Base-by-base conservation (phyloP, 2,113 vertebrate genomes). In the Oenanthe melanoleuca region DNA sequence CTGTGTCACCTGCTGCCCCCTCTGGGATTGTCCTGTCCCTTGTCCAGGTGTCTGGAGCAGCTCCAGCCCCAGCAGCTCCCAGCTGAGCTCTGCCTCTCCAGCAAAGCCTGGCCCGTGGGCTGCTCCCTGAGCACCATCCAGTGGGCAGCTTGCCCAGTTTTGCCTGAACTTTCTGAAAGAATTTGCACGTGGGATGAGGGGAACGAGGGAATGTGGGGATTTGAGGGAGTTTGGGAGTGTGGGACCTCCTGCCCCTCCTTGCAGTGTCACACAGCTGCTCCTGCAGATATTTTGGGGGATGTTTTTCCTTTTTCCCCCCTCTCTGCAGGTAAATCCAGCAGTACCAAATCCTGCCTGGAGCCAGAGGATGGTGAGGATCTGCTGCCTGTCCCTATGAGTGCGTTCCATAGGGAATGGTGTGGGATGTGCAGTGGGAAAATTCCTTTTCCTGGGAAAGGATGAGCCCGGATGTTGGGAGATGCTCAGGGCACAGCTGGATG, bases 321-420 rank as follows among this genome's bases (percentile, higher is more conserved):
- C 4, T 33, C 17, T 29, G 29, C 14, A 26, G 67, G 40, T 60
- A 28, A 83, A 83, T 77, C 49, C 28, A 11, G 29, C 9, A 6
- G 37, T 5, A 5, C 24, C n/a, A 49, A 55, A 40, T 33, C 63
- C 70, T 60, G 34, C 60, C 60, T 38, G 61, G 28, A 22, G 15
- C 42, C n/a, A 15, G 56, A 33, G 52, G 61, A 11, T 11, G 7
- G 24, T 0, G 59, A 69, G 74, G 29, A 44, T 5, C 16, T 1
- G 2, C 57, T 64, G 49, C 21, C 45, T 10, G 29, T 3, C 37
- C 53, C 37, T 4, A 0, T 0, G 61, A 45, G 0, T 1, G 0
- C 3, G 6, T 1, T 4, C 52, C 5, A 0, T 1, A 12, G 82
- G 50, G 65, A 52, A n/a, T 45, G 55, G 26, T 2, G 8, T 8